Evolutionary conservation across 2,888 invertebrate genomes (phyloP).

Genomic region (Limnephilus lunatus): DNA sequence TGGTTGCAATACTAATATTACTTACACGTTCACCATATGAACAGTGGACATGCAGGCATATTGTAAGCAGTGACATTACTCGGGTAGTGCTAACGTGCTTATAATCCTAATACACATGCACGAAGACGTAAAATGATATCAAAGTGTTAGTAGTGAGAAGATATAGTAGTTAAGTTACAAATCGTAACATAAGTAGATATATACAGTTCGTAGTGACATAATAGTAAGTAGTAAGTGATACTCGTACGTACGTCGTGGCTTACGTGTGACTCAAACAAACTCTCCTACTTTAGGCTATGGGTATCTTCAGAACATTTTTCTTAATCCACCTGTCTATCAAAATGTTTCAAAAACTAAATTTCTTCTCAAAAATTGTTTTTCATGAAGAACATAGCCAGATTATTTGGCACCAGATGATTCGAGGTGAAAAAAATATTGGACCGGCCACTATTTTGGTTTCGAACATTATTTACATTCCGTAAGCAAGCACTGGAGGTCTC

Average conservation of each 20-base stretch:
- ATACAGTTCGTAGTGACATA: too few relatives aligned
- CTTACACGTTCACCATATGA: too few relatives aligned
- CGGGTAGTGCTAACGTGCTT: too few relatives aligned
- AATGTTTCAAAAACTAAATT: not conserved
- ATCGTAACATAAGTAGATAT: too few relatives aligned
- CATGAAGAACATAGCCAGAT: not conserved
- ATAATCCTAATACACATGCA: too few relatives aligned
- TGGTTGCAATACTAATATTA: too few relatives aligned
- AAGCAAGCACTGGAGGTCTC: not conserved
- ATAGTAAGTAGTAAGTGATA: too few relatives aligned
- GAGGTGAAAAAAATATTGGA: not conserved
- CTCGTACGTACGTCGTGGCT: not conserved
- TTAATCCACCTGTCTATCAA: not conserved
- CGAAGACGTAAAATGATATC: too few relatives aligned
- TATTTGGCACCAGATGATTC: not conserved
- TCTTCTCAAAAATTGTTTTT: not conserved
- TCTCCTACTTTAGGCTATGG: not conserved
- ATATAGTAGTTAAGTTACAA: too few relatives aligned
- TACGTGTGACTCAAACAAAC: not conserved
- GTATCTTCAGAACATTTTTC: not conserved
- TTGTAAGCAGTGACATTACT: too few relatives aligned
- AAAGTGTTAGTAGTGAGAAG: too few relatives aligned
- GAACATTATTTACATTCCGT: not conserved
- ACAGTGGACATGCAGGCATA: too few relatives aligned
- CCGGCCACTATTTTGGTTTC: not conserved